Percentiles rank a stretch among this genome's conserved stretches.
phyloP scores from a whole-genome alignment of 2,888 invertebrate genomes.

The Eupithecia subfuscata region DNA sequence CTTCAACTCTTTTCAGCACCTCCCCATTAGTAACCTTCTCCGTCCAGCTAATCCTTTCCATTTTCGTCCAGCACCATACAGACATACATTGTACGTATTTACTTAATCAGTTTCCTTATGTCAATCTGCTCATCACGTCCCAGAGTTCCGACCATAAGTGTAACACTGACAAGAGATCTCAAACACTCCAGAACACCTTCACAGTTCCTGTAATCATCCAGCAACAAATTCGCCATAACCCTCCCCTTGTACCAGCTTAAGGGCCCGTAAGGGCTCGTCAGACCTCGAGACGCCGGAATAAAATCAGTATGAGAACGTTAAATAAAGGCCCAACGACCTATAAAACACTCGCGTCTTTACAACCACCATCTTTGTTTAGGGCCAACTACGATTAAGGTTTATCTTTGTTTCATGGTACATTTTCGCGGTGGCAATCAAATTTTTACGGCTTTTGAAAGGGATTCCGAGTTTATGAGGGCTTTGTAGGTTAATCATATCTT shows the following conservation, averaged over 20 bases:
- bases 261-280: conserved; percentile 45
- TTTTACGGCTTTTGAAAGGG: conserved; percentile 44
- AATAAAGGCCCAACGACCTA: conserved; percentile 74
- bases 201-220: conserved; percentile 32
- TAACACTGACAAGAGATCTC: not conserved
- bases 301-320: conserved; percentile 76
- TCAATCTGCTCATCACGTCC: not conserved
- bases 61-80: too few species aligned
- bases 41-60: too few species aligned
- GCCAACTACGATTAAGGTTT: conserved; percentile 60
- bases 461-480: conserved; percentile 38
- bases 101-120: not conserved
- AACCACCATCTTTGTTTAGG: conserved; percentile 72
- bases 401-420: conserved; percentile 45
- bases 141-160: not conserved
- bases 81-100: not conserved
- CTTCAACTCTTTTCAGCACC: too few species aligned
- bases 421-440: conserved; percentile 46
- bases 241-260: conserved; percentile 26
- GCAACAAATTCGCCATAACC: conserved; percentile 36
- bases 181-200: conserved; percentile 29
- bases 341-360: conserved; percentile 68
- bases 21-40: too few species aligned
- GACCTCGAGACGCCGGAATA: conserved; percentile 71
- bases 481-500: conserved; percentile 42